phyloP scores from a whole-genome alignment of 1,140 invertebrate genomes.

The Venturia canescens region DNA sequence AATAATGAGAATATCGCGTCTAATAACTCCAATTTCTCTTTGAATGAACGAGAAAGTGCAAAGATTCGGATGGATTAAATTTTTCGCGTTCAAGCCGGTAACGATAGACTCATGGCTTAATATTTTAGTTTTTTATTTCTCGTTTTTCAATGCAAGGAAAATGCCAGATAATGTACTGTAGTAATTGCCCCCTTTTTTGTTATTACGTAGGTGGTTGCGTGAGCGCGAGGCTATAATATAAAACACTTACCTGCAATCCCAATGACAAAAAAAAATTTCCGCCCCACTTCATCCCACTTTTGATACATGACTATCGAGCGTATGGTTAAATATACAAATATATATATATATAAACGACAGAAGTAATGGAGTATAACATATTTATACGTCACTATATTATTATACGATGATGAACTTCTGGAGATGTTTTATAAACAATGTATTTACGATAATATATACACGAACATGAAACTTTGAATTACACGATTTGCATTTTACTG shows the following conservation, averaged over 20 bases:
- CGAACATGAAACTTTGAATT: conserved; percentile 34
- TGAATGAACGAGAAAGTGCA: conserved; percentile 9
- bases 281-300: conserved; percentile 51
- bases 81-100: neutral
- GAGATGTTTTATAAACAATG: conserved; percentile 67
- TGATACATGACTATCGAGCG: conserved; percentile 54
- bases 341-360: neutral
- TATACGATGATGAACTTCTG: conserved; percentile 54
- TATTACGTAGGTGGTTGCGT: neutral
- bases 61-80: neutral
- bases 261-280: neutral
- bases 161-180: neutral
- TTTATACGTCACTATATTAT: conserved; percentile 60
- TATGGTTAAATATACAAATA: neutral
- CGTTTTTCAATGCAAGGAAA: neutral
- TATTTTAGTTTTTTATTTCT: neutral
- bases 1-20: conserved; percentile 18
- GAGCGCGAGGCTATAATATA: conserved; percentile 25
- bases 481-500: conserved; percentile 18
- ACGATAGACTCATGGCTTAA: too few relatives aligned
- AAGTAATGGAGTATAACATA: neutral
- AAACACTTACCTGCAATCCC: neutral
- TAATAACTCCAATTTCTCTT: neutral
- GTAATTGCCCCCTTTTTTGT: neutral
- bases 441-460: conserved; percentile 66